These are phyloP conservation scores for Serilophus lunatus DNA, from an alignment of 2,113 vertebrate species.

Conservation along the genomic window DNA sequence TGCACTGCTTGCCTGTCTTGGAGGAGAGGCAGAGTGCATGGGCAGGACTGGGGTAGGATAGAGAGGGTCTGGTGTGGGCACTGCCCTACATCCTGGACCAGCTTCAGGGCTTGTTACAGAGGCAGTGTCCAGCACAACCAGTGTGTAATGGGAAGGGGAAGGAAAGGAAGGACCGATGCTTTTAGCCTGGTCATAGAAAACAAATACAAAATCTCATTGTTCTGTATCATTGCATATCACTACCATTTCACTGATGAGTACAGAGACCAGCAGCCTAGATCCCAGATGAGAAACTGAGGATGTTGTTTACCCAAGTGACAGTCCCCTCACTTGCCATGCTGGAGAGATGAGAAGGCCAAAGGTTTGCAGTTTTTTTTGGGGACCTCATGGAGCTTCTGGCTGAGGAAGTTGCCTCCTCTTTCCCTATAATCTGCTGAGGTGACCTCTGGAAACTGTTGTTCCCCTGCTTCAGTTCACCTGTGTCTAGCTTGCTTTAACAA, in stretches of 20 bases:
- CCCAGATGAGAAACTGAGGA: accelerated
- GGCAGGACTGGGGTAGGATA: neutral
- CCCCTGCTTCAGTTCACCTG: neutral
- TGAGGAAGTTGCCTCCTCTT: neutral
- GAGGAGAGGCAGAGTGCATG: neutral
- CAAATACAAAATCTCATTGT: neutral
- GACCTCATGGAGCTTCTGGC: neutral
- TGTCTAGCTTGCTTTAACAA: neutral
- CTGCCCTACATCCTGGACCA: neutral
- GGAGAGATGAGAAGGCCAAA: neutral
- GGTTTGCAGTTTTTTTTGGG: neutral
- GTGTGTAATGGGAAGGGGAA: neutral
- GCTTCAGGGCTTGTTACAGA: neutral
- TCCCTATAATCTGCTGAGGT: neutral
- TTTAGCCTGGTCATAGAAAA: neutral
- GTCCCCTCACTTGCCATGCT: neutral
- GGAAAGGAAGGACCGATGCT: neutral
- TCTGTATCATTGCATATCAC: neutral
- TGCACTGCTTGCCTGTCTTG: neutral
- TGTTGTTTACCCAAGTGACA: neutral
- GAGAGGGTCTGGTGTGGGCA: neutral
- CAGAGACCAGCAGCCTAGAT: neutral
- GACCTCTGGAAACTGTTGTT: neutral
- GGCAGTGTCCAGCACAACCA: accelerated
- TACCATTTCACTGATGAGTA: neutral